These are phyloP conservation scores for Piscicola geometra DNA, from an alignment of 2,888 invertebrate genomes.

Conservation along the genomic window DNA sequence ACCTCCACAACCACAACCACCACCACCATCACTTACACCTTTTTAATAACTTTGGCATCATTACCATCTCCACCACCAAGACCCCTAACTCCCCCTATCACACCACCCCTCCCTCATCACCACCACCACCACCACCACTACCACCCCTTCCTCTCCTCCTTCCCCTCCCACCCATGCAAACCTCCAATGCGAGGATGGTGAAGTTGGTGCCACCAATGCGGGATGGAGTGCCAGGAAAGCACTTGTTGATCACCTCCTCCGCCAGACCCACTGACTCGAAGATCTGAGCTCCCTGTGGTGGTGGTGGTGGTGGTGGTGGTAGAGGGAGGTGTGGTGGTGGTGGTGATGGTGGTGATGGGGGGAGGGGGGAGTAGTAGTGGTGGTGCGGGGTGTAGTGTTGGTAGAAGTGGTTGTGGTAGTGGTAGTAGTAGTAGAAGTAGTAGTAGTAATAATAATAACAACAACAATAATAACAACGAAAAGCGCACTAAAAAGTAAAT, in stretches of 20 bases:
- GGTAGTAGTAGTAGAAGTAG: conserved; percentile 10
- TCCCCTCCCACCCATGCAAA: conserved; percentile 39
- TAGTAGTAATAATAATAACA: not conserved
- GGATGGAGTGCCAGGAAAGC: conserved; percentile 74
- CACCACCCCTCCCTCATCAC: too few species aligned
- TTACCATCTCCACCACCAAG: too few species aligned
- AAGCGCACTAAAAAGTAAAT: not conserved
- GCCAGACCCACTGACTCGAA: conserved; percentile 95
- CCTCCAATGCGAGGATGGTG: conserved; percentile 77
- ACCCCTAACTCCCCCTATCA: too few species aligned
- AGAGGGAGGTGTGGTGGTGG: too few species aligned
- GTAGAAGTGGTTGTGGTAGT: conserved; percentile 22
- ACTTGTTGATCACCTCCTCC: conserved; percentile 78
- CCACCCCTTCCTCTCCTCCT: too few species aligned
- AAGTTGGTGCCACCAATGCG: conserved; percentile 84
- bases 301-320: too few species aligned
- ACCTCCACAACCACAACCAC: too few species aligned
- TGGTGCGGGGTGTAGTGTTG: not conserved
- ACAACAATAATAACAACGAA: not conserved
- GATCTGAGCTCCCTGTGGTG: conserved; percentile 78
- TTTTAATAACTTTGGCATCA: too few species aligned
- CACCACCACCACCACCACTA: too few species aligned
- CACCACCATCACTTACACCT: too few species aligned
- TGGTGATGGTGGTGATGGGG: too few species aligned
- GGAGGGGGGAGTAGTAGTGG: not conserved